Conservation (phyloP, 1,140 invertebrate species). For the Dryas iulia region DNA sequence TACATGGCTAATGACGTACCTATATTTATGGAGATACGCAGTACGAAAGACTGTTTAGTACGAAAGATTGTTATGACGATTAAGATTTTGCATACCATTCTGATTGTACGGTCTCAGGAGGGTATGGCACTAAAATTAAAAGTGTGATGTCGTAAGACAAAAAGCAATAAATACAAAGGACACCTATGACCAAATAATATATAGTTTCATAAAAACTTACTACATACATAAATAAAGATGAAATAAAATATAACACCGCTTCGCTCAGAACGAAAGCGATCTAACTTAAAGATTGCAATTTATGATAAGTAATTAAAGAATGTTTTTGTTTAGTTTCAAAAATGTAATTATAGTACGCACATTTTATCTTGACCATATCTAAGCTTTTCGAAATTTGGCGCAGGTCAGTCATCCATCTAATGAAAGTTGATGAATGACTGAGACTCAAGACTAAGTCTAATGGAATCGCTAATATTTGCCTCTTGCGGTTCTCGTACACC, state of each 20-base stretch:
- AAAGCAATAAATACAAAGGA: slow-evolving; percentile 17
- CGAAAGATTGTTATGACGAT: neutral
- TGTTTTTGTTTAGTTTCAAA: too few relatives aligned
- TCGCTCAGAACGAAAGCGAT: too few relatives aligned
- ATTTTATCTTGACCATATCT: too few relatives aligned
- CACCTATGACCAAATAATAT: neutral
- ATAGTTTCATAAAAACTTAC: neutral
- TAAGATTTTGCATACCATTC: slow-evolving; percentile 7
- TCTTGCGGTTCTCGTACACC: too few relatives aligned
- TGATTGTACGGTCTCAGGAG: slow-evolving; percentile 23
- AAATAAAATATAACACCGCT: neutral
- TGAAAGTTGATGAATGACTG: too few relatives aligned
- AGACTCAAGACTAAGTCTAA: too few relatives aligned
- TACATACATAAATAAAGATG: neutral
- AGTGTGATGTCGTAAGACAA: slow-evolving; percentile 9
- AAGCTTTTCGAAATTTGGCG: too few relatives aligned
- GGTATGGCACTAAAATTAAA: slow-evolving; percentile 34
- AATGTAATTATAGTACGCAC: too few relatives aligned
- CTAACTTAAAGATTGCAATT: too few relatives aligned
- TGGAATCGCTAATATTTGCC: too few relatives aligned
- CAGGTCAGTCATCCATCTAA: too few relatives aligned
- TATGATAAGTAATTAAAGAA: too few relatives aligned
- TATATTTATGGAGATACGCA: neutral
- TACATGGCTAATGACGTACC: neutral
- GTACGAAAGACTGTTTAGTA: neutral